Percentiles rank a stretch among this genome's conserved stretches.
Conservation (phyloP, 2,888 invertebrate species). For the Vannuccia rotundouncinata region DNA sequence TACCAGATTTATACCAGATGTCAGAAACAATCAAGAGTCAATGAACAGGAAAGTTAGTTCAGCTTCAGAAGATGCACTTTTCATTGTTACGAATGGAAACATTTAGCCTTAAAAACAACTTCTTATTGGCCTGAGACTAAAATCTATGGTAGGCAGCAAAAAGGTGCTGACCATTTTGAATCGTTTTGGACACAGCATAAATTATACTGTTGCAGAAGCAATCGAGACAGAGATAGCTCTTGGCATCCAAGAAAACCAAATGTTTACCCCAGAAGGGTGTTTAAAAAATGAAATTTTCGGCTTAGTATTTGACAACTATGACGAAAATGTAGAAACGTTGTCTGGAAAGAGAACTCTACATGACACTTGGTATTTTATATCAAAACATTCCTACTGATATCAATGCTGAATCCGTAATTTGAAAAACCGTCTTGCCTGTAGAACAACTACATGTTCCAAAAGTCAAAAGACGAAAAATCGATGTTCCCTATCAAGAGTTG, state of each 20-base stretch:
- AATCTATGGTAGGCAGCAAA: conserved; percentile 12
- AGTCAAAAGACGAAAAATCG: neutral
- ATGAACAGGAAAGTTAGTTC: no score
- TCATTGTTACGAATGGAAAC: conserved; percentile 13
- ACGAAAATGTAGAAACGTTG: conserved; percentile 6
- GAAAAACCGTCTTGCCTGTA: neutral
- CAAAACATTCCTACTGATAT: neutral
- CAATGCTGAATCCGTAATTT: neutral
- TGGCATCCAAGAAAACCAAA: conserved; percentile 2
- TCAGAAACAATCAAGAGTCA: neutral
- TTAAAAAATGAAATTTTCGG: neutral
- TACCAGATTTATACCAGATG: neutral
- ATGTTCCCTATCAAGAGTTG: neutral
- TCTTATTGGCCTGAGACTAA: conserved; percentile 8
- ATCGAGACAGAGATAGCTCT: conserved; percentile 23
- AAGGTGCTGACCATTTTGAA: conserved; percentile 9
- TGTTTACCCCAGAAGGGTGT: neutral
- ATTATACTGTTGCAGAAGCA: neutral
- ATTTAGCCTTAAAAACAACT: neutral
- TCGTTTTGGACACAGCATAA: no score
- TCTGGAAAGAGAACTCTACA: conserved; percentile 14
- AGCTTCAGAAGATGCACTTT: no score
- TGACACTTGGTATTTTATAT: conserved; percentile 5
- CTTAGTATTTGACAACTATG: conserved; percentile 13
- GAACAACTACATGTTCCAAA: neutral